Percentiles rank a stretch among this genome's conserved stretches.
phyloP scores from a whole-genome alignment of 2,113 vertebrate genomes.

The Pygoscelis antarcticus region DNA sequence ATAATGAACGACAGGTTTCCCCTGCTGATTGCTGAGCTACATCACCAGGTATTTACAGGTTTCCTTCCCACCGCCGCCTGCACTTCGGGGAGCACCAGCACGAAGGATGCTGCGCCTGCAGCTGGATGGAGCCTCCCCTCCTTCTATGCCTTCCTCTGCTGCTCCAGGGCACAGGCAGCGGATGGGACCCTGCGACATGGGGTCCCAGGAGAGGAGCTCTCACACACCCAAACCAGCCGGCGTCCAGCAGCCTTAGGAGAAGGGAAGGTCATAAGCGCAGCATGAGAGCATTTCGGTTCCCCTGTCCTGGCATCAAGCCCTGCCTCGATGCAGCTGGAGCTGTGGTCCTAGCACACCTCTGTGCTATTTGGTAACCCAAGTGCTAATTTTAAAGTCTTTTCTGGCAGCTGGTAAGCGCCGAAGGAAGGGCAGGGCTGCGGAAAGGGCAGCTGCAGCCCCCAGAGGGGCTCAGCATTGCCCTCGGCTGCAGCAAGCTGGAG shows the following conservation, averaged over 20 bases:
- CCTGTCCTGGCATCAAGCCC: neutral
- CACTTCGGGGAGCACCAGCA: fast-evolving
- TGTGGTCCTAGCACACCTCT: neutral
- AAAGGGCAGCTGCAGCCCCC: neutral
- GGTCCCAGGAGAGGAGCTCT: neutral
- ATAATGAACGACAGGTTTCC: neutral
- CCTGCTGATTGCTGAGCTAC: neutral
- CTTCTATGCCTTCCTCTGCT: neutral
- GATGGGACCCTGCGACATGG: fast-evolving
- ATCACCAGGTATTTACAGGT: fast-evolving
- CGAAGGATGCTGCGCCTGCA: neutral
- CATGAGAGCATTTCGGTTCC: fast-evolving
- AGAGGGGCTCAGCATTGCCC: neutral
- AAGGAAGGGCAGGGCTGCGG: neutral
- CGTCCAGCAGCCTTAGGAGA: neutral
- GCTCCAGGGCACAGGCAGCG: fast-evolving
- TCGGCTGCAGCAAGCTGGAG: neutral
- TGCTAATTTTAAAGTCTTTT: neutral
- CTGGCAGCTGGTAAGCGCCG: fast-evolving
- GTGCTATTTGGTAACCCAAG: neutral
- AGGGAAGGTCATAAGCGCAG: fast-evolving
- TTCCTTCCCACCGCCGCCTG: neutral
- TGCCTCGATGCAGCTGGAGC: fast-evolving
- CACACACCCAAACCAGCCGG: neutral
- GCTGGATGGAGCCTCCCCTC: neutral